Base-by-base conservation (phyloP, 2,113 vertebrate species). In the Cettia cetti region DNA sequence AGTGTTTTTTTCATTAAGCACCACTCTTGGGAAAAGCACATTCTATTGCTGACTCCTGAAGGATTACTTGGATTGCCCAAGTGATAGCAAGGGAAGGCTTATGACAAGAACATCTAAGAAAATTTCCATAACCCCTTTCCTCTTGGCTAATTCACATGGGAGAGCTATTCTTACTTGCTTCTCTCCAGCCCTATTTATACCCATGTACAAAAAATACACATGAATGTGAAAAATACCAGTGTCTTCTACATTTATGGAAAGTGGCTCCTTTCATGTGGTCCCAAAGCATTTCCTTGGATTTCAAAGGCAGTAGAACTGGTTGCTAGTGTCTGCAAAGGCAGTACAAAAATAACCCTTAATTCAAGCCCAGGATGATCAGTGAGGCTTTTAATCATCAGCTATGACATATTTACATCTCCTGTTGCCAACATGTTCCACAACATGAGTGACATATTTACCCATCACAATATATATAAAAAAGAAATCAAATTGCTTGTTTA, bases 401-500 rank as follows among this genome's bases (percentile, higher is more conserved):
- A 45, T 74, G 83, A 89, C 92, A 96, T 95, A 95, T 97, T 92
- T 96, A 86, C 83, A 86, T 93, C 91, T 97, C 47, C 89, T 87
- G 86, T 86, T 94, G 74, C 90, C 93, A 86, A 35, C 57, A 78
- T 93, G 94, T 95, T 96, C 96, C 93, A 69, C 90, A 95, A 95
- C 63, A 92, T 72, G 88, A 97, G 37, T 97, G 96, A 93, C 95
- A 97, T 93, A 96, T 97, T 96, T 97, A 92, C 78, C 65, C 89
- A 95, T 96, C 88, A 83, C 88, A 94, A 77, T 57, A 57, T 56
- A 64, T n/a, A 7, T 11, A 7, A 59, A 91, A 70, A 70, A 86
- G 93, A 86, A 94, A 85, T 92, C 87, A 95, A 97, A 96, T 78
- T 42, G 22, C 68, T 94, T 93, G 78, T 97, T 97, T 95, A 96